Base-by-base conservation (phyloP, 2,888 invertebrate species). In the Eupithecia tripunctaria region DNA sequence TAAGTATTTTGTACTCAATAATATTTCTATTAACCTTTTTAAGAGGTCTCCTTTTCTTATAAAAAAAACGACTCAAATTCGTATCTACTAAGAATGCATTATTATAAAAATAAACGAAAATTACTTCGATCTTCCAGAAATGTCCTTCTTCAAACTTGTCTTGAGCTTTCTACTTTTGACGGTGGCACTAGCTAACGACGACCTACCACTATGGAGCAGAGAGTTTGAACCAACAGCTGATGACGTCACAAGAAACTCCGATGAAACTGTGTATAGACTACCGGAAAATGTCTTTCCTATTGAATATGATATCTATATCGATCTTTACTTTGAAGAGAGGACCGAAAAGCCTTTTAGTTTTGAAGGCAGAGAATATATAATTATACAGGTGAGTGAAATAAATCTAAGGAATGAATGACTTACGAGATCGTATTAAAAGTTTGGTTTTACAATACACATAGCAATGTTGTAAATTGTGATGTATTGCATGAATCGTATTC, bases 261-360 rank as follows among this genome's bases (percentile, higher is more conserved):
- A 73, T 15, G 85, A 90, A 14, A 74, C 66, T 67, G 77, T 79
- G 0, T 94, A 93, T 76, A 87, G 94, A 56, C 76, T 94, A 14
- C 94, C 94, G 1, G 79, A 83, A 67, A 90, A 82, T 69, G 90
- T 94, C 0, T 70, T 88, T 0, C 94, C 94, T n/a, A 67, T 91
- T 12, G 88, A 89, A 32, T 94, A 94, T 68, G 91, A 94, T 66
- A 88, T 94, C 63, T 86, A 85, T 63, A 88, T 94, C 7, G 91
- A 94, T 77, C 81, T 94, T 0, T 93, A 84, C 74, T 94, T 94
- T 47, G 85, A 84, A 71, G 94, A 93, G 72, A 85, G 87, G 56
- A 79, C 82, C 2, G 88, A 91, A 8, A 87, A 83, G 15, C 90
- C 91, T 0, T 94, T 84, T 67, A 92, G 89, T 78, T 94, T 88